Evolutionary conservation across 2,113 vertebrate species (phyloP).

Genomic region (Cepphus grylle): DNA sequence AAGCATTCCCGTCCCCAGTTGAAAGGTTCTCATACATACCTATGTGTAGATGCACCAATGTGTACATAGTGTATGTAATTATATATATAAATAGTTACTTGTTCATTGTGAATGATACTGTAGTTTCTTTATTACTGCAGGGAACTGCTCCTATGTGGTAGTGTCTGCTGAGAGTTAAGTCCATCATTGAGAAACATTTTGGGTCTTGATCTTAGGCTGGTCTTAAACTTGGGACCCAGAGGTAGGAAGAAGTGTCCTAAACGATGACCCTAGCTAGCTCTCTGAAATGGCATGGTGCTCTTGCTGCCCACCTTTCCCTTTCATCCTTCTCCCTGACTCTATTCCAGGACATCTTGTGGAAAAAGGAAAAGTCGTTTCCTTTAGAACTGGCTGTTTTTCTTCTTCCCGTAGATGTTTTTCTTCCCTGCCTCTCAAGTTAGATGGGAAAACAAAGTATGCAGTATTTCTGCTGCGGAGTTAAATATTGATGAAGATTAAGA

Average conservation of each 20-base stretch:
- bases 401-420: not conserved
- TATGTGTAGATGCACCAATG: not conserved
- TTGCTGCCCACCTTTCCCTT: not conserved
- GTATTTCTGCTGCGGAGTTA: constrained; percentile 44
- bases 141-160: accelerated
- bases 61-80: not conserved
- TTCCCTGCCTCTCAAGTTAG: not conserved
- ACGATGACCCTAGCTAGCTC: not conserved
- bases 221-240: not conserved
- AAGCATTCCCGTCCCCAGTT: not conserved
- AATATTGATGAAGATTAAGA: constrained; percentile 58
- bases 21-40: accelerated
- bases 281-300: not conserved
- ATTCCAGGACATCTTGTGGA: not conserved
- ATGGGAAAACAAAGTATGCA: constrained; percentile 19
- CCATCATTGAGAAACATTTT: not conserved
- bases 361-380: constrained; percentile 24
- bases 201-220: not conserved
- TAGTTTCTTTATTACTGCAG: not conserved
- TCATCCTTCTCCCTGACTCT: not conserved
- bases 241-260: not conserved
- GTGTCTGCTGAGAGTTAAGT: not conserved
- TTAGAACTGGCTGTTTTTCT: constrained; percentile 8
- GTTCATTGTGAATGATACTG: not conserved
- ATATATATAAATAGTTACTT: not conserved